phyloP scores from a whole-genome alignment of 1,140 invertebrate species.

The Brachionus plicatilis region DNA sequence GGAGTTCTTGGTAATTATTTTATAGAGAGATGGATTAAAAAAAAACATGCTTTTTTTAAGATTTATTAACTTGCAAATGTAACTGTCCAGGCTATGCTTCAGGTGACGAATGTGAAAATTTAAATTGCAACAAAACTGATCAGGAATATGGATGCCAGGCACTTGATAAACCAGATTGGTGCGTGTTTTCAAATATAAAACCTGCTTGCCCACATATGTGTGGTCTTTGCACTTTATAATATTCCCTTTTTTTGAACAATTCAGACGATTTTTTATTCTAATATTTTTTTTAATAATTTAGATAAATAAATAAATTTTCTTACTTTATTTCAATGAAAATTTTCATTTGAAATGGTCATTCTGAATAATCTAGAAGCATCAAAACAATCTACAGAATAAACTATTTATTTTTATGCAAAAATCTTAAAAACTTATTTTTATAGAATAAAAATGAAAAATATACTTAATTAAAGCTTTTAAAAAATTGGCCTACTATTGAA shows the following conservation, averaged over 20 bases:
- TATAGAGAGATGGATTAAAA: neutral
- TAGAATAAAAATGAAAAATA: no score
- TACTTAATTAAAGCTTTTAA: no score
- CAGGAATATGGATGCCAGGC: neutral
- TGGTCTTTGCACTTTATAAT: neutral
- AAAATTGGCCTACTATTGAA: no score
- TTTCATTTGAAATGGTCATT: no score
- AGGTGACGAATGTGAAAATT: constrained; percentile 1
- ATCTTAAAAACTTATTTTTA: no score
- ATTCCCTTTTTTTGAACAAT: no score
- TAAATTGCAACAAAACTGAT: constrained; percentile 20
- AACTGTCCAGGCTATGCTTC: neutral
- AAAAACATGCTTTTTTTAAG: neutral
- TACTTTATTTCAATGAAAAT: no score
- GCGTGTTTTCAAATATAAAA: neutral
- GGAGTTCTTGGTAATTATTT: neutral
- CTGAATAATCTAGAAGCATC: no score
- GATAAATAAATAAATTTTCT: neutral
- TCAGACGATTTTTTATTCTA: no score
- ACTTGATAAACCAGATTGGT: neutral
- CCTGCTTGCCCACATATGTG: constrained; percentile 24
- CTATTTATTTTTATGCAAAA: no score
- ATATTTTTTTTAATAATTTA: neutral
- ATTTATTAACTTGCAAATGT: constrained; percentile 4
- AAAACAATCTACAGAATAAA: no score